These are phyloP conservation scores for Hetaerina americana DNA, from an alignment of 1,140 invertebrate species.

Conservation along the genomic window DNA sequence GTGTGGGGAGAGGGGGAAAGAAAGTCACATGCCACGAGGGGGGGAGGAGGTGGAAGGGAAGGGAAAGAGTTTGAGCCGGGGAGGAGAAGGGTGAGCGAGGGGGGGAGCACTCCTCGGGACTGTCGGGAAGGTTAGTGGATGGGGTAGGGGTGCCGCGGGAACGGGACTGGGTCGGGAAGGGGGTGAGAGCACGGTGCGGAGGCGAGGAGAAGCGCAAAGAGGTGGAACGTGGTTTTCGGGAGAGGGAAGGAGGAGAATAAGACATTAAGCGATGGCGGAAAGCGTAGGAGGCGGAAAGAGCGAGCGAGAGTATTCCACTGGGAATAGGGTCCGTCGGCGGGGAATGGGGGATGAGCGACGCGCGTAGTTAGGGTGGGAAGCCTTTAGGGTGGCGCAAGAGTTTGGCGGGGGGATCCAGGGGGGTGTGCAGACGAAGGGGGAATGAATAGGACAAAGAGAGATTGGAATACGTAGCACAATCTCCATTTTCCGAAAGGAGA, in stretches of 20 bases:
- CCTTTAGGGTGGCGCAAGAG: too few species aligned
- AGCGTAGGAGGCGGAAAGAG: background rate
- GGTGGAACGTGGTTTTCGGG: too few species aligned
- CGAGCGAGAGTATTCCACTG: background rate
- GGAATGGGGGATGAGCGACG: too few species aligned
- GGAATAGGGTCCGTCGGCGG: too few species aligned
- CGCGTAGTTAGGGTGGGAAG: background rate
- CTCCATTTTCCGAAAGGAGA: background rate
- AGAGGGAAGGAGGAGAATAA: background rate
- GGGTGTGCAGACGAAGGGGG: background rate
- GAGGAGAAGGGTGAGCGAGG: background rate
- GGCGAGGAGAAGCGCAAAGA: too few species aligned
- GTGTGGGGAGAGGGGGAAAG: background rate
- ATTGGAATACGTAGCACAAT: background rate
- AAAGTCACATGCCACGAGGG: too few species aligned
- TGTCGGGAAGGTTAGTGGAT: too few species aligned
- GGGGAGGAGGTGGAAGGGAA: background rate
- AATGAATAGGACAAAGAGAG: background rate
- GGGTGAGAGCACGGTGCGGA: too few species aligned
- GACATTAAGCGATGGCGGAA: background rate
- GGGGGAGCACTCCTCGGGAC: too few species aligned
- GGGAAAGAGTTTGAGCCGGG: background rate
- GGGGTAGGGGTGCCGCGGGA: too few species aligned
- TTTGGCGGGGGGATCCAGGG: too few species aligned
- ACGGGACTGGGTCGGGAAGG: too few species aligned